A percentile compares a stretch with the other conserved stretches of the same genome.
These are phyloP conservation scores for Atlantisia rogersi DNA, from an alignment of 2,113 vertebrate species.

Conservation along the genomic window DNA sequence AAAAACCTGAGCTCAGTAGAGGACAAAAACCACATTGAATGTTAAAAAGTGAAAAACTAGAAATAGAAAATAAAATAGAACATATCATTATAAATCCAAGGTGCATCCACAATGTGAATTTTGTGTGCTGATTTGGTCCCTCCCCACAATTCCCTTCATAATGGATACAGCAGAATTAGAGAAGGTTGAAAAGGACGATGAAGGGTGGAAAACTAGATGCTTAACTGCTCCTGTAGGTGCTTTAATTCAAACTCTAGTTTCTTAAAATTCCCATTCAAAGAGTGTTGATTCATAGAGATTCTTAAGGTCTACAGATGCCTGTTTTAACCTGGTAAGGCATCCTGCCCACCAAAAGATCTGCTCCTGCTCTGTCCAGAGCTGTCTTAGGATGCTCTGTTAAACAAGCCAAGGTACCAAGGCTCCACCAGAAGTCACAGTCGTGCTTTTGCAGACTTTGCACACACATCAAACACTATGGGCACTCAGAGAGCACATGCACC, in stretches of 20 bases:
- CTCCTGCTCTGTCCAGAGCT: background rate
- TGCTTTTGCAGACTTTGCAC: background rate
- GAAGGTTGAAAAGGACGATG: background rate
- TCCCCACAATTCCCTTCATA: background rate
- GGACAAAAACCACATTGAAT: background rate
- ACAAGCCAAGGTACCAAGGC: background rate
- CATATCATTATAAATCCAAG: background rate
- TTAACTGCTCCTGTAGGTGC: background rate
- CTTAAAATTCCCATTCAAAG: background rate
- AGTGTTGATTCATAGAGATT: background rate
- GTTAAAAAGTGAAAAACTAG: background rate
- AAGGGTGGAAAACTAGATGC: background rate
- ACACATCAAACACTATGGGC: background rate
- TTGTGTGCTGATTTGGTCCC: background rate
- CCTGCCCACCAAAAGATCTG: background rate
- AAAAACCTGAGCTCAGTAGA: background rate
- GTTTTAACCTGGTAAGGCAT: background rate
- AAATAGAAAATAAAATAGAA: background rate
- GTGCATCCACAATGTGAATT: background rate
- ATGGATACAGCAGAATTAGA: background rate
- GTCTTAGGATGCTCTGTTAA: background rate
- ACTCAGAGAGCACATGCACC: background rate
- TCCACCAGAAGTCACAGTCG: background rate
- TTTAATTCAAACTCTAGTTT: background rate
- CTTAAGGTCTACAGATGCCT: background rate